Conservation (phyloP, 2,113 vertebrate genomes). For the Crotalus helleri region DNA sequence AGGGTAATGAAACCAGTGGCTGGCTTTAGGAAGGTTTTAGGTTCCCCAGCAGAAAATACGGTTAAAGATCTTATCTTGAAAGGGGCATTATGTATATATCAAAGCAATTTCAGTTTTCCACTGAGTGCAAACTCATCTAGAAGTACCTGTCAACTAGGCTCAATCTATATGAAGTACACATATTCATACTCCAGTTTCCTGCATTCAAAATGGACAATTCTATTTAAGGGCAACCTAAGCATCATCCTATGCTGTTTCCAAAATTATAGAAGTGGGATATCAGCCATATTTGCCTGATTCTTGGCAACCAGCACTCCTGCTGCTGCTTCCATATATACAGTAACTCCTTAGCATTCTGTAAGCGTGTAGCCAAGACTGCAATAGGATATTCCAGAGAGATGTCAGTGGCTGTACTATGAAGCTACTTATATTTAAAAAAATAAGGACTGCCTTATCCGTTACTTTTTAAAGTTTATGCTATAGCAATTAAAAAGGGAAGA, state of each 20-base stretch:
- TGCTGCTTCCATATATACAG: not conserved
- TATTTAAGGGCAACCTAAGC: too few species aligned
- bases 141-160: not conserved
- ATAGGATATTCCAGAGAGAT: not conserved
- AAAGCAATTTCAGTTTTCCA: not conserved
- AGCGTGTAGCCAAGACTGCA: not conserved
- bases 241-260: not conserved
- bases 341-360: not conserved
- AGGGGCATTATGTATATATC: not conserved
- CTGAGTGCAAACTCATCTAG: not conserved
- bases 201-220: not conserved
- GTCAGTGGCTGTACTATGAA: not conserved
- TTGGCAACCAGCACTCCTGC: not conserved
- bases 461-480: not conserved
- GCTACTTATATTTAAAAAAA: not conserved
- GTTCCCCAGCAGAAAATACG: constrained; percentile 12
- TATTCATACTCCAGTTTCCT: not conserved
- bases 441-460: not conserved
- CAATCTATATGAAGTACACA: not conserved
- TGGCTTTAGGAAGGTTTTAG: not conserved
- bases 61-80: not conserved
- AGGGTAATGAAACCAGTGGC: not conserved
- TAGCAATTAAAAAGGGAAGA: not conserved
- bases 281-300: not conserved
- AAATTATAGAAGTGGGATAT: not conserved